These are phyloP conservation scores for Onthophagus taurus DNA, from an alignment of 1,140 invertebrate species.

Conservation along the genomic window DNA sequence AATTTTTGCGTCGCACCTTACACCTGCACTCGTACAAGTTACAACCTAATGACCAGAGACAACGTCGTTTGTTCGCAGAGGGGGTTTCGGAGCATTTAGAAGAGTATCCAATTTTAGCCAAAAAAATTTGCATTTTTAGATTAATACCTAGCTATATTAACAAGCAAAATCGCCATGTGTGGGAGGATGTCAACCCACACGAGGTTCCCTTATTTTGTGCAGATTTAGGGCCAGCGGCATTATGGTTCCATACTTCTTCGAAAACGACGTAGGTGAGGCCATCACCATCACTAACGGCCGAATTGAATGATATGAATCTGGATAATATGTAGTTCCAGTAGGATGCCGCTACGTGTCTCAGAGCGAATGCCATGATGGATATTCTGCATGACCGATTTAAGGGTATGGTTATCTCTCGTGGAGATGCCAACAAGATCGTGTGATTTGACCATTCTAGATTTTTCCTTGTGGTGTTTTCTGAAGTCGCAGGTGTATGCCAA, in stretches of 20 bases:
- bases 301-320: conserved; percentile 21
- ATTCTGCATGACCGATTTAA: conserved; percentile 15
- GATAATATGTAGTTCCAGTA: conserved; percentile 24
- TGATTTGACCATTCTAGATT: conserved; percentile 1
- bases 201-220: no score
- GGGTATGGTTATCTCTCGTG: background rate
- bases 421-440: background rate
- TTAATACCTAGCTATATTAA: conserved; percentile 33
- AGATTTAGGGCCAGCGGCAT: no score
- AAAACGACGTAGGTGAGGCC: no score
- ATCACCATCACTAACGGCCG: no score
- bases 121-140: conserved; percentile 29
- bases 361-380: conserved; percentile 14
- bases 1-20: conserved; percentile 17
- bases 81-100: conserved; percentile 23
- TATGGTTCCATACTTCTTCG: no score
- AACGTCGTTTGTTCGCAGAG: conserved; percentile 27
- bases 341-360: conserved; percentile 20
- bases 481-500: conserved; percentile 1
- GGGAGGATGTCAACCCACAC: conserved; percentile 3
- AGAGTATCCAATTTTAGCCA: conserved; percentile 21
- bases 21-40: conserved; percentile 21
- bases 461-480: background rate
- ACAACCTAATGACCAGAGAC: conserved; percentile 27
- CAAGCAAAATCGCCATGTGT: conserved; percentile 27